Base-by-base conservation (phyloP, 2,888 invertebrate species). In the Sclerodermus sp. region DNA sequence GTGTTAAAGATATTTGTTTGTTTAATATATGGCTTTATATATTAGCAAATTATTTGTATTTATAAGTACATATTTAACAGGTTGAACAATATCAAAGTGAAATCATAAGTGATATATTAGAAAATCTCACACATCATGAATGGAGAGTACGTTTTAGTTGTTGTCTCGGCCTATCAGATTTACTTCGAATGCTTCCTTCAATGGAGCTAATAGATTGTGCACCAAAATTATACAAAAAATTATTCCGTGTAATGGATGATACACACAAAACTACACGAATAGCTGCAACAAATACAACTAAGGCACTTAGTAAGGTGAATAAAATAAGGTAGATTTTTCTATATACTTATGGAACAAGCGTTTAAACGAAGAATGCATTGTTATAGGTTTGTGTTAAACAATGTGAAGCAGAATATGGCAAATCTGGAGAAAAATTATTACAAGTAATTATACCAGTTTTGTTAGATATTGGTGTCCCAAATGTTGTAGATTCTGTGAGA, bases 241-340 rank as follows among this genome's bases (percentile, higher is more conserved):
- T 95, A 55, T 92, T 96, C 75, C 82, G 94, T 15, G 95, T 96
- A 0, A 90, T 94, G 88, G 96, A 96, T 74, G 96, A 96, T 77
- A 91, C 94, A 62, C 96, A 96, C 75, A 95, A 93, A 73, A 90
- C 88, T 17, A 92, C 92, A 0, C 79, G 94, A 42, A 79, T 85
- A 52, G 86, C 89, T 0, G 93, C 93, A 3, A 86, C 84, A 5
- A 85, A 84, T 47, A 88, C 92, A 0, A 84, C 88, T 0, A 83
- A 82, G 60, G 82, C 87, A 15, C 79, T 93, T 13, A 88, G 90
- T 61, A 91, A 91, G 82, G 90, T 90, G 3, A 8, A 23, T 23
- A 23, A 5, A 34, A 4, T 3, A 34, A 4, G 10, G 4, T 34
- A 34, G 10, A 34, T 34, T n/a, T n/a, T n/a, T n/a, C n/a, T n/a